Evolutionary conservation across 2,888 invertebrate species (phyloP).

Genomic region (Cephonodes hylas): DNA sequence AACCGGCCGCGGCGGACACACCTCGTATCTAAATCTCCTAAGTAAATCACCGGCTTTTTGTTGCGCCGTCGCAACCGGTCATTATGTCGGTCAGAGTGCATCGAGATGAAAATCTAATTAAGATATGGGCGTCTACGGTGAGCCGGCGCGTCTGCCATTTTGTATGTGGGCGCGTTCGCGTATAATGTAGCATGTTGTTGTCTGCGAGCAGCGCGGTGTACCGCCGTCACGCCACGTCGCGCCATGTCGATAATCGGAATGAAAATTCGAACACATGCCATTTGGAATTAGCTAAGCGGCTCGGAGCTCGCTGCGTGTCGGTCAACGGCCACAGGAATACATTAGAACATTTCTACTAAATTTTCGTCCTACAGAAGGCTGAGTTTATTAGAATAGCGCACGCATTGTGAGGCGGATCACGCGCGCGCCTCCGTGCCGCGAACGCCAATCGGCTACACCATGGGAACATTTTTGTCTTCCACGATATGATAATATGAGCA

Average conservation of each 20-base stretch:
- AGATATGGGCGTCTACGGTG: constrained; percentile 66
- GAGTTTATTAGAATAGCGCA: constrained; percentile 77
- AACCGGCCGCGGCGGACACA: constrained; percentile 72
- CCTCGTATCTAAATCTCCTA: constrained; percentile 72
- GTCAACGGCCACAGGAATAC: constrained; percentile 78
- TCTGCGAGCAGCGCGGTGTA: too few relatives aligned
- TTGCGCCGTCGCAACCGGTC: constrained; percentile 74
- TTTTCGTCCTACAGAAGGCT: constrained; percentile 81
- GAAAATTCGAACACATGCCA: constrained; percentile 24
- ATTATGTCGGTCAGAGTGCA: constrained; percentile 81
- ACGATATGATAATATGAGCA: constrained; percentile 81
- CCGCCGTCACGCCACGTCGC: constrained; percentile 81
- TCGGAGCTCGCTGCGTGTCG: constrained; percentile 51
- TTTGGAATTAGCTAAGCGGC: constrained; percentile 23
- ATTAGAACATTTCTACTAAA: constrained; percentile 81
- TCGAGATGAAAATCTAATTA: constrained; percentile 78
- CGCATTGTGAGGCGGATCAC: constrained; percentile 72
- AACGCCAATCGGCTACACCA: constrained; percentile 72
- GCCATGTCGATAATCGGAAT: constrained; percentile 63
- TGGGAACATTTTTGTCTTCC: constrained; percentile 82
- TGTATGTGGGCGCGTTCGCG: constrained; percentile 39
- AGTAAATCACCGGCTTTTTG: constrained; percentile 78
- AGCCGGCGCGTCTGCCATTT: constrained; percentile 63
- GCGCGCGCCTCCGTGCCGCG: constrained; percentile 70
- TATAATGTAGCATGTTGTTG: constrained; percentile 34